phyloP scores from a whole-genome alignment of 2,113 vertebrate species.

The Brachyistius frenatus region DNA sequence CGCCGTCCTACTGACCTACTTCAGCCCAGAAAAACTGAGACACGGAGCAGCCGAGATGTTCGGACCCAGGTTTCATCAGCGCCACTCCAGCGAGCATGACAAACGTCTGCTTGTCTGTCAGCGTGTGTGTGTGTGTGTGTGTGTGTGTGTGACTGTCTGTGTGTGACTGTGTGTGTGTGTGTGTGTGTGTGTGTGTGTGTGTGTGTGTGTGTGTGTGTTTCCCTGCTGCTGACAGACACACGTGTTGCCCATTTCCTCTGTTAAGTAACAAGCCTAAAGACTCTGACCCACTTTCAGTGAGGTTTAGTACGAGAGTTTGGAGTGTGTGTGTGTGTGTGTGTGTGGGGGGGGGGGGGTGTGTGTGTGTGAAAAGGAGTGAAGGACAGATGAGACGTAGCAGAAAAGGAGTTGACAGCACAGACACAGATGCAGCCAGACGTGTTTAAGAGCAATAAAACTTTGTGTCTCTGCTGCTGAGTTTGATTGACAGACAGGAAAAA shows the following conservation, averaged over 20 bases:
- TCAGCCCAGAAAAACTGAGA: conserved; percentile 41
- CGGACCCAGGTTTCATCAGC: conserved; percentile 13
- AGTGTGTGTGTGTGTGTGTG: no score
- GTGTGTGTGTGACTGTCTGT: neutral
- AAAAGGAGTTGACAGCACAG: neutral
- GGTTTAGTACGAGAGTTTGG: conserved; percentile 23
- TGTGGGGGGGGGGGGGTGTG: neutral
- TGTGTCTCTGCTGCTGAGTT: neutral
- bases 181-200: conserved; percentile 12
- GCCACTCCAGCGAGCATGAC: neutral
- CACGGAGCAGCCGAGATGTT: conserved; percentile 15
- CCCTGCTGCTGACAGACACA: conserved; percentile 42
- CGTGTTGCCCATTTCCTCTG: conserved; percentile 55
- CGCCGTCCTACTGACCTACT: conserved; percentile 59
- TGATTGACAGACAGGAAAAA: conserved; percentile 6
- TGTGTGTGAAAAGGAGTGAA: neutral
- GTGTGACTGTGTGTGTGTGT: conserved; percentile 13
- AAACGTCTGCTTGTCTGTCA: conserved; percentile 30
- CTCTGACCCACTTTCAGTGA: conserved; percentile 58
- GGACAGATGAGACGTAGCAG: neutral
- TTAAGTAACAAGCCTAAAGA: conserved; percentile 46
- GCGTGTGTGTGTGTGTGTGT: conserved; percentile 11
- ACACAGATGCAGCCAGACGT: neutral
- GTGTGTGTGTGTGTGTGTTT: conserved; percentile 17
- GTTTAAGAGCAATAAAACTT: no score